These are phyloP conservation scores for Apogon hyalosoma DNA, from an alignment of 2,797 vertebrate species.

Conservation along the genomic window DNA sequence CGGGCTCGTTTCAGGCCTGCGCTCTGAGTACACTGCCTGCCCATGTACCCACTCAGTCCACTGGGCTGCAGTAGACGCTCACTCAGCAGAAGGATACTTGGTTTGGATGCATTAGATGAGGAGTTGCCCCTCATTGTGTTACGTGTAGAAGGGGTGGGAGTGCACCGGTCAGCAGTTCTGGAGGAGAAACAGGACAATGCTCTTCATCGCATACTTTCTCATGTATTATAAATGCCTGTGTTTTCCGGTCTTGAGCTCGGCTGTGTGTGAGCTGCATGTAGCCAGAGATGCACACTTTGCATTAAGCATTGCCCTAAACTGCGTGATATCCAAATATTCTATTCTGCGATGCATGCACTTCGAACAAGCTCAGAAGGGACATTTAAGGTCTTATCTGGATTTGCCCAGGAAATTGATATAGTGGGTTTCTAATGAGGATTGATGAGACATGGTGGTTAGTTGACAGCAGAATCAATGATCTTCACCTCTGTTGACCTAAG, in stretches of 20 bases:
- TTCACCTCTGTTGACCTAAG: constrained; percentile 31
- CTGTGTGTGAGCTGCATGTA: constrained; percentile 27
- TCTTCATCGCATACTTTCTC: constrained; percentile 64
- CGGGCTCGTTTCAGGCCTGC: not conserved
- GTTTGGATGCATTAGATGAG: constrained; percentile 50
- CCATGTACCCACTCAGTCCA: constrained; percentile 26
- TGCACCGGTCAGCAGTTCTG: constrained; percentile 75
- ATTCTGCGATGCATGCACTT: not conserved
- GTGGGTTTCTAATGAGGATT: constrained; percentile 19
- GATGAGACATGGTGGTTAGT: constrained; percentile 28
- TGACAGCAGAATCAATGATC: constrained; percentile 31
- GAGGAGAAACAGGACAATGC: constrained; percentile 75
- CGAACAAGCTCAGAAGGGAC: constrained; percentile 2
- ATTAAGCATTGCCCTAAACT: constrained; percentile 2
- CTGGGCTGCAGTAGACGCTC: constrained; percentile 58
- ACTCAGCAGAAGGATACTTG: constrained; percentile 60
- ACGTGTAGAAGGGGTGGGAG: constrained; percentile 31
- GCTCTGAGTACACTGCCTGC: constrained; percentile 3
- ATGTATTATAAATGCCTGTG: constrained; percentile 74
- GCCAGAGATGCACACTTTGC: not conserved
- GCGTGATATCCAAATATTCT: constrained; percentile 12
- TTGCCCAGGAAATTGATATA: constrained; percentile 18
- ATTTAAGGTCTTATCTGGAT: constrained; percentile 33
- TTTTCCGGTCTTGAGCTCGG: constrained; percentile 36
- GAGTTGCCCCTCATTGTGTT: constrained; percentile 19